phyloP scores from a whole-genome alignment of 1,140 invertebrate genomes.

The Musca vetustissima region DNA sequence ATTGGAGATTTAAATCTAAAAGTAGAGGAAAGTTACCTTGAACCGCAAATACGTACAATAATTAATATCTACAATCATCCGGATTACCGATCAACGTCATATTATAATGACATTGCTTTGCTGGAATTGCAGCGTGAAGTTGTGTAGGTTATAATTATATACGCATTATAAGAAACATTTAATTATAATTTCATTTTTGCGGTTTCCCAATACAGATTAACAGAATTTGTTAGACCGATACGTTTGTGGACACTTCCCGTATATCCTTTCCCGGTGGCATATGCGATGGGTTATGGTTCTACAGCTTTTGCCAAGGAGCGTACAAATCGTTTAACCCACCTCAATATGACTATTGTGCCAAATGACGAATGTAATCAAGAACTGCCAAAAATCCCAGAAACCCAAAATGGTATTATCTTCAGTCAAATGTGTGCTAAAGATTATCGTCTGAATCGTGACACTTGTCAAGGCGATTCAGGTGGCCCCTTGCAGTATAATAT shows the following conservation, averaged over 20 bases:
- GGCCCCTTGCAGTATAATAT: conserved; percentile 46
- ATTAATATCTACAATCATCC: conserved; percentile 37
- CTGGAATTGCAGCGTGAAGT: conserved; percentile 35
- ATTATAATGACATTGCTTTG: conserved; percentile 49
- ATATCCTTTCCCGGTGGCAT: conserved; percentile 42
- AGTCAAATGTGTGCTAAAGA: conserved; percentile 50
- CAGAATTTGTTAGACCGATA: conserved; percentile 44
- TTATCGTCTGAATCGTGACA: conserved; percentile 42
- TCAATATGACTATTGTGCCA: conserved; percentile 45
- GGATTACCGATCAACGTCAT: conserved; percentile 33
- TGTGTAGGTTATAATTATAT: conserved; percentile 32
- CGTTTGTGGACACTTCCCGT: conserved; percentile 38
- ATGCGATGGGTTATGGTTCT: conserved; percentile 51
- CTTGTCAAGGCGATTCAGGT: conserved; percentile 50
- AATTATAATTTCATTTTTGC: neutral
- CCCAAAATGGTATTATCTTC: conserved; percentile 37
- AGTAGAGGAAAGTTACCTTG: conserved; percentile 31
- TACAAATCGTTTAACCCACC: conserved; percentile 46
- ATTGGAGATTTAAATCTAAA: conserved; percentile 46
- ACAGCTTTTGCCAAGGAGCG: conserved; percentile 41
- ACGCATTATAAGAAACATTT: neutral
- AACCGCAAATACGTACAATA: conserved; percentile 37
- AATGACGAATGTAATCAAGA: conserved; percentile 44
- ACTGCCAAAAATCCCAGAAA: conserved; percentile 37
- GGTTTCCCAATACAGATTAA: conserved; percentile 33